Conservation (phyloP, 1,140 invertebrate genomes). For the Saccostrea glomerata region DNA sequence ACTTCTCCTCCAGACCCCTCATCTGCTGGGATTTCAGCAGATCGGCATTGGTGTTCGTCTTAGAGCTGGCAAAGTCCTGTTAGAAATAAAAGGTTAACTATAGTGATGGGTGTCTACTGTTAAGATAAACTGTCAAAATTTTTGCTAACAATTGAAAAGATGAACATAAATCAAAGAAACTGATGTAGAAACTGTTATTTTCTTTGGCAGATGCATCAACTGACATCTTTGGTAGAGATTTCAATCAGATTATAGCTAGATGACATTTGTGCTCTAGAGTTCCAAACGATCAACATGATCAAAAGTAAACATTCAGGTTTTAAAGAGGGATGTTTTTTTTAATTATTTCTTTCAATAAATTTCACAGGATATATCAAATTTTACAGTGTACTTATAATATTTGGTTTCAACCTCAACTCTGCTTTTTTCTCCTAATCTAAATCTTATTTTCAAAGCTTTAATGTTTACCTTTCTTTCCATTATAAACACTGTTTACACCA, state of each 20-base stretch:
- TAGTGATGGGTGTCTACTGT: neutral
- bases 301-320: too few relatives aligned
- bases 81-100: neutral
- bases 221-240: neutral
- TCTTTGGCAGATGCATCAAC: too few relatives aligned
- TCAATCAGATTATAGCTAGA: neutral
- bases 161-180: too few relatives aligned
- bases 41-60: neutral
- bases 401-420: neutral
- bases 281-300: too few relatives aligned
- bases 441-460: neutral
- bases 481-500: neutral
- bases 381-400: too few relatives aligned
- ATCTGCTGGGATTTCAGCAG: neutral
- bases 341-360: too few relatives aligned
- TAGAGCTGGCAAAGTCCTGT: neutral
- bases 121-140: neutral
- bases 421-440: neutral
- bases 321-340: too few relatives aligned
- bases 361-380: too few relatives aligned
- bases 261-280: too few relatives aligned
- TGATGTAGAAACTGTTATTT: too few relatives aligned
- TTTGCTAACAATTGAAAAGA: too few relatives aligned
- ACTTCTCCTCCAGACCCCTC: neutral
- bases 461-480: neutral